Percentiles rank a stretch among this genome's conserved stretches.
phyloP scores from a whole-genome alignment of 2,113 vertebrate genomes.

The Strigops habroptila region DNA sequence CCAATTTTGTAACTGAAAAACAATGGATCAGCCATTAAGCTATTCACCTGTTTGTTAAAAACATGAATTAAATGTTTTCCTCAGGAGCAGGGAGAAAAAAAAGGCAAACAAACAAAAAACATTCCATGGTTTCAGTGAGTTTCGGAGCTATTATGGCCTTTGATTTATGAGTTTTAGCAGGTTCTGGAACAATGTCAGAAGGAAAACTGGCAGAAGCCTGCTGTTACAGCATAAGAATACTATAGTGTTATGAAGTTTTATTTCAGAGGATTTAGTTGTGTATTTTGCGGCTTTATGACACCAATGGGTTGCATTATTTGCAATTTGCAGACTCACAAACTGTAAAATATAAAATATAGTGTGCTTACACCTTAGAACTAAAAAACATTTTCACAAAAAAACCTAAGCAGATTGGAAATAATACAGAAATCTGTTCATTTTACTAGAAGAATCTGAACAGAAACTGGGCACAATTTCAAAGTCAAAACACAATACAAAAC shows the following conservation, averaged over 20 bases:
- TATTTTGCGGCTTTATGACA: neutral
- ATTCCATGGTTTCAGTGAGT: neutral
- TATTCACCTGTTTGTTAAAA: neutral
- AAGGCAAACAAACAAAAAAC: neutral
- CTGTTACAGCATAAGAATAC: neutral
- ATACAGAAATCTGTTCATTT: neutral
- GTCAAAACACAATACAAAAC: neutral
- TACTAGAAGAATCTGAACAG: neutral
- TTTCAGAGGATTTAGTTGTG: neutral
- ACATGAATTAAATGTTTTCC: neutral
- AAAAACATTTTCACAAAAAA: neutral
- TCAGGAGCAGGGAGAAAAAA: neutral
- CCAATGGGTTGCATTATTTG: neutral
- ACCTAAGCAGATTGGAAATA: neutral
- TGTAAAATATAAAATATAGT: neutral
- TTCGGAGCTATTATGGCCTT: neutral
- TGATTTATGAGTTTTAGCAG: neutral
- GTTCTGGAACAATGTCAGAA: neutral
- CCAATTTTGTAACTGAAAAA: neutral
- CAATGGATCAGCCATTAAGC: neutral
- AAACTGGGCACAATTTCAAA: slow-evolving; percentile 10
- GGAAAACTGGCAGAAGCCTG: neutral
- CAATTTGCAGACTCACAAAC: neutral
- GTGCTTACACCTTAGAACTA: neutral
- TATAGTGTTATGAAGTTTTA: neutral